Percentiles rank a stretch among this genome's conserved stretches.
Conservation (phyloP, 2,888 invertebrate species). For the Cactoblastis cactorum region DNA sequence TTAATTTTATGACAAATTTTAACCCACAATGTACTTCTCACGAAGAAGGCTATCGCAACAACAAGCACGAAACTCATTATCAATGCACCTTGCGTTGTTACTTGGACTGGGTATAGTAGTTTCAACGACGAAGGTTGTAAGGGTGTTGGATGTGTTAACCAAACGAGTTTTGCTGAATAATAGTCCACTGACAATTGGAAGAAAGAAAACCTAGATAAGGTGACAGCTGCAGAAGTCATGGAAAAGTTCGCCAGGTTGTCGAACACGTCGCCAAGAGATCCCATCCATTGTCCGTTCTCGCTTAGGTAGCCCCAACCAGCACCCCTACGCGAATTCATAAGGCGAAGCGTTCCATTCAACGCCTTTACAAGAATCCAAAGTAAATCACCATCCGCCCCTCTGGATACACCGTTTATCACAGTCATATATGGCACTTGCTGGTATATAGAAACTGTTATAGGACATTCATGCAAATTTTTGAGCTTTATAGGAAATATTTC, state of each 20-base stretch:
- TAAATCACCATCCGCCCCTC: constrained; percentile 56
- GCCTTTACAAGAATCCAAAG: constrained; percentile 41
- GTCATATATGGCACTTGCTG: constrained; percentile 53
- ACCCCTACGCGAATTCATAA: constrained; percentile 48
- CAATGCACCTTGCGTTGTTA: constrained; percentile 38
- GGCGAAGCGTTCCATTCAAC: constrained; percentile 46
- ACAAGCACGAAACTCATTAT: constrained; percentile 41
- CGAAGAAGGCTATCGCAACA: constrained; percentile 34
- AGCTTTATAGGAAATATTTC: constrained; percentile 47
- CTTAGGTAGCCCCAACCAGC: constrained; percentile 53
- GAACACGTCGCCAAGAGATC: constrained; percentile 55
- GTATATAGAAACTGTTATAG: constrained; percentile 53
- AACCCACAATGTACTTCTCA: constrained; percentile 34
- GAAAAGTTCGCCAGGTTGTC: constrained; percentile 59
- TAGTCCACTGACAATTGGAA: constrained; percentile 56
- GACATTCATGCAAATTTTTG: constrained; percentile 46
- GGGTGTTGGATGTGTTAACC: constrained; percentile 51
- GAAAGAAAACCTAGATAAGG: constrained; percentile 40
- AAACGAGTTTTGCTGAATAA: constrained; percentile 35
- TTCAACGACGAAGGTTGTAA: constrained; percentile 48
- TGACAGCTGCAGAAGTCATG: constrained; percentile 57
- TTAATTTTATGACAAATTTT: constrained; percentile 24
- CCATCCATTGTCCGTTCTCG: constrained; percentile 52
- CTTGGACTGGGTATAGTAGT: constrained; percentile 50
- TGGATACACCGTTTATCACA: constrained; percentile 37